Evolutionary conservation across 2,113 vertebrate species (phyloP).

Genomic region (Tetrao urogallus): DNA sequence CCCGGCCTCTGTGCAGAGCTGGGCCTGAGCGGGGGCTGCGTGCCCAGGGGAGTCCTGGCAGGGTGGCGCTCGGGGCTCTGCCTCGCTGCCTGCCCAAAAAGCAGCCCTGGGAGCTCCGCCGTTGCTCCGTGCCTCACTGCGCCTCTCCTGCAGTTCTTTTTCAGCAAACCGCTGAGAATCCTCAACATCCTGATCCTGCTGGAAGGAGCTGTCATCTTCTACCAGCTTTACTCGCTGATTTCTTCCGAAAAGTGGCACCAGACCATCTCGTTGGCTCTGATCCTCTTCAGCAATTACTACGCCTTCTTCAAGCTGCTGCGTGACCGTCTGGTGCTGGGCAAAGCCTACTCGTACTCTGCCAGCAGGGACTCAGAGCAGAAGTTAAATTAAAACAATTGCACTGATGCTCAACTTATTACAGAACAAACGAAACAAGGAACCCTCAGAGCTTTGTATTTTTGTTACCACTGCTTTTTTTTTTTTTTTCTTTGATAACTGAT

Average conservation of each 20-base stretch:
- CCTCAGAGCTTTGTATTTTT: conserved; percentile 95
- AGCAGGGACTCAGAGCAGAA: conserved; percentile 90
- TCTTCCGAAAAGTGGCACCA: conserved; percentile 99
- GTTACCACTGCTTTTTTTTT: conserved; percentile 87
- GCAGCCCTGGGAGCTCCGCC: fast-evolving
- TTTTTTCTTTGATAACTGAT: conserved; percentile 86
- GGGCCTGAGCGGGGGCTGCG: fast-evolving
- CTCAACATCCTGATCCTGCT: conserved; percentile 96
- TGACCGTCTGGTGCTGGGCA: conserved; percentile 96
- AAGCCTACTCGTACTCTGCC: conserved; percentile 91
- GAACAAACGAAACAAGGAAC: conserved; percentile 35
- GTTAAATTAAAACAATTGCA: conserved; percentile 80
- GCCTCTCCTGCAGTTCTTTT: conserved; percentile 89
- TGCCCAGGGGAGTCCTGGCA: background rate
- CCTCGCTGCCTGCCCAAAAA: fast-evolving
- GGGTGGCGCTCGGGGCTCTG: fast-evolving
- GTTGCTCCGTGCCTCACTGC: fast-evolving
- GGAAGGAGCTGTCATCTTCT: conserved; percentile 95
- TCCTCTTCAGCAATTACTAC: conserved; percentile 99
- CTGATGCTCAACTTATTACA: conserved; percentile 34
- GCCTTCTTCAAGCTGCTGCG: conserved; percentile 98
- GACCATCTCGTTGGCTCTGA: conserved; percentile 94
- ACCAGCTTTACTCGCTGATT: conserved; percentile 95
- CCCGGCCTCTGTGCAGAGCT: background rate
- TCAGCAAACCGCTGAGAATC: conserved; percentile 97